Conservation (phyloP, 1,140 invertebrate species). For the Drosophila biarmipes region DNA sequence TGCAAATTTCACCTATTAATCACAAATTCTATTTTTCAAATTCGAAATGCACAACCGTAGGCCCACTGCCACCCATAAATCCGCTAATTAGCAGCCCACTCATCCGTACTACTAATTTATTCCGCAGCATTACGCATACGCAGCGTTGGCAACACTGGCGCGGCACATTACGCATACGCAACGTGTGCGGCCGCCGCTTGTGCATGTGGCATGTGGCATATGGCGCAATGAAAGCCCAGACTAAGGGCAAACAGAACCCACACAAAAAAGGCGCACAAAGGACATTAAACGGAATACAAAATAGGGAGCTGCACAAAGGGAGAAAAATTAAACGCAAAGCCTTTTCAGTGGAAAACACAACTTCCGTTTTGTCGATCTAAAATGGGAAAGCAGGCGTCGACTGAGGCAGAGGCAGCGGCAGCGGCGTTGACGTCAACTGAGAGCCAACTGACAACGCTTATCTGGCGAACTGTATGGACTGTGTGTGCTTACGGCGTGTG, state of each 20-base stretch:
- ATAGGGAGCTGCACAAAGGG: constrained; percentile 23
- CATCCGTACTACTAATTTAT: neutral
- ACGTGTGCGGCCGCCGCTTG: constrained; percentile 29
- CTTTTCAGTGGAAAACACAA: constrained; percentile 26
- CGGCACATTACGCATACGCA: constrained; percentile 68
- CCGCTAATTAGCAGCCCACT: neutral
- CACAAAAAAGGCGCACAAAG: constrained; percentile 52
- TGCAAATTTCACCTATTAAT: neutral
- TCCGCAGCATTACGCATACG: constrained; percentile 43
- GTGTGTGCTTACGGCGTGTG: constrained; percentile 68
- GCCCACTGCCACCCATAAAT: neutral
- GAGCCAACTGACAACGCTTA: constrained; percentile 49
- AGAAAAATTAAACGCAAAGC: neutral
- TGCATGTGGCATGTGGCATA: constrained; percentile 32
- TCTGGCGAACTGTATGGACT: constrained; percentile 28
- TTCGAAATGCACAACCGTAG: neutral
- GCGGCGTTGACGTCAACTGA: constrained; percentile 30
- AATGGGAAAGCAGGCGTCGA: constrained; percentile 62
- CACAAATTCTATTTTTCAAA: neutral
- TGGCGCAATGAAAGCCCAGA: constrained; percentile 53
- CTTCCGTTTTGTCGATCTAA: constrained; percentile 65
- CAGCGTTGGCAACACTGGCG: constrained; percentile 18
- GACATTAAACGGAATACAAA: constrained; percentile 74
- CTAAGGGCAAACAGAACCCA: constrained; percentile 33
- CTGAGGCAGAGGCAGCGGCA: constrained; percentile 8